A percentile compares a stretch with the other conserved stretches of the same genome.
phyloP scores from a whole-genome alignment of 1,140 invertebrate species.

The Drosophila orosa region DNA sequence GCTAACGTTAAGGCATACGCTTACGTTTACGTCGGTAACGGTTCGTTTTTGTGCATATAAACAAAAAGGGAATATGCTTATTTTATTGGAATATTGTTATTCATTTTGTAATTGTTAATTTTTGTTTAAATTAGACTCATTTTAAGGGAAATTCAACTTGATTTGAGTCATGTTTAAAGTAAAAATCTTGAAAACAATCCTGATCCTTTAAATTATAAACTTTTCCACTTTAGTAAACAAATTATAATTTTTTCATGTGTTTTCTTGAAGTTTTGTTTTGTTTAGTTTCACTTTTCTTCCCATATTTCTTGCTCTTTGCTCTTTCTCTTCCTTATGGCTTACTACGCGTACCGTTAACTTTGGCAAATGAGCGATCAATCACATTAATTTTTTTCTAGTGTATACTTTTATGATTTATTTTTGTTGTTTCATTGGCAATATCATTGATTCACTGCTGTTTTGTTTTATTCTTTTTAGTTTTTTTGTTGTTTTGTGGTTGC shows the following conservation, averaged over 20 bases:
- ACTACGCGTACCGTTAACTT: conserved; percentile 64
- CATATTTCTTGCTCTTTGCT: not conserved
- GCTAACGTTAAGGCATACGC: conserved; percentile 11
- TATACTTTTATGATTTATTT: conserved; percentile 25
- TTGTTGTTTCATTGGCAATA: conserved; percentile 36
- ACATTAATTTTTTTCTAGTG: conserved; percentile 5
- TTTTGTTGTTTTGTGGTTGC: conserved; percentile 46
- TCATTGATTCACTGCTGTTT: conserved; percentile 31
- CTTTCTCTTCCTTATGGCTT: conserved; percentile 31
- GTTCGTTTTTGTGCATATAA: conserved; percentile 14
- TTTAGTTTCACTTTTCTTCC: conserved; percentile 40
- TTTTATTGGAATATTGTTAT: not conserved
- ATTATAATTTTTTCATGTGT: conserved; percentile 6
- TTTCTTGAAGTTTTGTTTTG: conserved; percentile 14
- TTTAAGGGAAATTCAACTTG: too few species aligned
- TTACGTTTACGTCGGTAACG: conserved; percentile 16
- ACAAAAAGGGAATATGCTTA: not conserved
- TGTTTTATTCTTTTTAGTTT: conserved; percentile 26
- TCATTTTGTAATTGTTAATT: not conserved
- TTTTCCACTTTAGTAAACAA: not conserved
- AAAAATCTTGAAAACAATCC: not conserved
- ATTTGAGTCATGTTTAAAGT: not conserved
- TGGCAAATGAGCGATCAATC: conserved; percentile 47
- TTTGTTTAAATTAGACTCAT: not conserved
- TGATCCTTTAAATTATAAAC: too few species aligned